These are phyloP conservation scores for Scleropages formosus DNA, from an alignment of 2,797 vertebrate species.

Conservation along the genomic window DNA sequence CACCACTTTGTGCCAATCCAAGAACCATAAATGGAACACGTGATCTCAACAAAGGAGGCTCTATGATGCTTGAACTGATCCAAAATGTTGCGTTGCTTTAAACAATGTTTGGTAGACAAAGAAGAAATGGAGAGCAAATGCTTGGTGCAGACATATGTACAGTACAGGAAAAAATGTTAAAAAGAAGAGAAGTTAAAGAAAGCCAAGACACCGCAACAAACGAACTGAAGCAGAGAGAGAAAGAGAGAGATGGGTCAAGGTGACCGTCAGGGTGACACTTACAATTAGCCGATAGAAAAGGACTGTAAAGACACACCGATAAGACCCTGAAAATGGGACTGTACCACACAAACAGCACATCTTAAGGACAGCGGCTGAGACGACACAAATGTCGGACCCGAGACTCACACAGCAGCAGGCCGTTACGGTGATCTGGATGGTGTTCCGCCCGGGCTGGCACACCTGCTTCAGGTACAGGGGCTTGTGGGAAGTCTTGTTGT, in stretches of 20 bases:
- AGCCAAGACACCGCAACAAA: background rate
- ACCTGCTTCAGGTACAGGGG: constrained; percentile 92
- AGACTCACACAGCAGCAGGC: constrained; percentile 92
- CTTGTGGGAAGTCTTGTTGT: constrained; percentile 97
- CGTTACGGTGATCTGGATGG: constrained; percentile 94
- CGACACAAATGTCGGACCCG: background rate
- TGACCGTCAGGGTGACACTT: background rate
- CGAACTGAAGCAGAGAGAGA: background rate
- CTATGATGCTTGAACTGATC: no score
- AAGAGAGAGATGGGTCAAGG: background rate
- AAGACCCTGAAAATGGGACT: no score
- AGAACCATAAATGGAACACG: no score
- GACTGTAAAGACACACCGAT: background rate
- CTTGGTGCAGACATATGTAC: background rate
- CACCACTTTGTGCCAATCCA: no score
- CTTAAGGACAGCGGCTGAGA: background rate
- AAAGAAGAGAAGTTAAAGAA: background rate
- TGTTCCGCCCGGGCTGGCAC: constrained; percentile 93
- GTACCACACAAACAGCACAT: background rate
- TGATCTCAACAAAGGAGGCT: no score
- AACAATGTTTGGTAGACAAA: no score
- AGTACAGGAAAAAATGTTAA: background rate
- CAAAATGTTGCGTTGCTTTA: no score
- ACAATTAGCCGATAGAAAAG: background rate
- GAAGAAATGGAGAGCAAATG: no score